phyloP scores from a whole-genome alignment of 2,797 vertebrate species.

The Acropternis orthonyx region DNA sequence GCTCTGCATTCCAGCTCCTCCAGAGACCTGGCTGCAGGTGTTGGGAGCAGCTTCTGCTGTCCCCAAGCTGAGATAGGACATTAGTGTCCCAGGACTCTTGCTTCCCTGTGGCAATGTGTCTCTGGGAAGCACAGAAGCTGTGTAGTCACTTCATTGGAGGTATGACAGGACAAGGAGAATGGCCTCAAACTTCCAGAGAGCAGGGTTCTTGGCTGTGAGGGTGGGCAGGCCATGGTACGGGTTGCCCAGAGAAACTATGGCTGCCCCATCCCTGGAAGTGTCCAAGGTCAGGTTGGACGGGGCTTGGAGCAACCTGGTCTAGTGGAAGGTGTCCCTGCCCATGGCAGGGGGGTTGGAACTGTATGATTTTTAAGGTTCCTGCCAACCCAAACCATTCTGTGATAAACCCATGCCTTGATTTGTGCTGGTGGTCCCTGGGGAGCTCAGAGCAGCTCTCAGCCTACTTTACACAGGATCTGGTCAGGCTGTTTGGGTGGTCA shows the following conservation, averaged over 20 bases:
- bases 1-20: background rate
- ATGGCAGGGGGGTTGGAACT: background rate
- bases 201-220: background rate
- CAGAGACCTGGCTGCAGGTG: background rate
- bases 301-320: background rate
- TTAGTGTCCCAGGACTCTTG: background rate
- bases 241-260: background rate
- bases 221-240: background rate
- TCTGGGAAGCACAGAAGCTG: background rate
- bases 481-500: background rate
- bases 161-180: background rate
- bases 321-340: background rate
- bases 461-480: background rate
- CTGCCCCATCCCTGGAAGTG: background rate
- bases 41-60: background rate
- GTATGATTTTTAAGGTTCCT: background rate
- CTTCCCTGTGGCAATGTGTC: accelerated
- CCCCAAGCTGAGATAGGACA: background rate
- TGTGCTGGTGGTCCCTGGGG: background rate
- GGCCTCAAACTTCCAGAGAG: background rate
- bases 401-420: background rate
- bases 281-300: background rate
- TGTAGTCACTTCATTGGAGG: background rate
- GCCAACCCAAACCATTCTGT: background rate
- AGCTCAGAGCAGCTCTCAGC: background rate